Base-by-base conservation (phyloP, 2,888 invertebrate genomes). In the Scelioninae gen. 1 region DNA sequence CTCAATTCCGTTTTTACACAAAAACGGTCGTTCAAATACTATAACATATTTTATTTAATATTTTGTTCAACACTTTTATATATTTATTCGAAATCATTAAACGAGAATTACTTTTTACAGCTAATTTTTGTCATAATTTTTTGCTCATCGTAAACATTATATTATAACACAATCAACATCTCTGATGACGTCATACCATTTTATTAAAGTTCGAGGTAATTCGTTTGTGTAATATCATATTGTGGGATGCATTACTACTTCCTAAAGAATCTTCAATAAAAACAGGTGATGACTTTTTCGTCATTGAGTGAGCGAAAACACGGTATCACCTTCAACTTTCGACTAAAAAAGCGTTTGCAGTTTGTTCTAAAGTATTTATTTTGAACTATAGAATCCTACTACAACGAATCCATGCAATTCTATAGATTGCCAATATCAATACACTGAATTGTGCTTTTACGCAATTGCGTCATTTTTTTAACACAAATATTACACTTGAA, bases 301-400 rank as follows among this genome's bases (percentile, higher is more conserved):
- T 63, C 63, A 56, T 56, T 65, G 65, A 34, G 38, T 11, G 31
- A 56, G 29, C 16, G 75, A 49, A 58, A 55, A 58, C 58, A 34
- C 23, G 56, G n/a, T 43, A 53, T 66, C 76, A 53, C 60, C 76
- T 76, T 76, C 66, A 23, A 76, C 66, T 49, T 23, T 47, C 13
- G 8, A 43, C 31, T 10, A 49, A 65, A 58, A 75, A 58, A 63
- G 38, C 31, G 31, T 58, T 38, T 2, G 29, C 23, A 45, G 63
- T 74, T 65, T 74, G 74, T 43, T 74, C 63, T 63, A 56, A 55
- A 55, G 63, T 56, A 65, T 74, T 65, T 63, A 72, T 62, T 45
- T 45, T 65, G 63, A 56, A 56, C 29, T 6, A 29, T n/a, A 45
- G 72, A 43, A 55, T 45, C 38, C 16, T 23, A 23, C 32, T 34